These are phyloP conservation scores for Coecobrya sp. DNA, from an alignment of 2,888 invertebrate genomes.

Conservation along the genomic window DNA sequence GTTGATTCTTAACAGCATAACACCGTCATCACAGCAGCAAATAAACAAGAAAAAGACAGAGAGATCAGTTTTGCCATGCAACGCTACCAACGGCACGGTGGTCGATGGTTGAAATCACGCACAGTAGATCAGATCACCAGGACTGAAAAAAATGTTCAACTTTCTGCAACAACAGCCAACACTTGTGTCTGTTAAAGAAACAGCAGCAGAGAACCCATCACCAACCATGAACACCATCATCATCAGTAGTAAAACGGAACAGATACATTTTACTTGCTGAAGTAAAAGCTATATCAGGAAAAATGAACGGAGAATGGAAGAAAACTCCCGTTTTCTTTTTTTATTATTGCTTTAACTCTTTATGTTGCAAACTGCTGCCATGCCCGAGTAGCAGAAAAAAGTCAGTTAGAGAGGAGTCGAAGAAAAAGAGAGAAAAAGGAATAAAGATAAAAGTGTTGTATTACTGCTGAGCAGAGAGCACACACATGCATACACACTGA, in stretches of 20 bases:
- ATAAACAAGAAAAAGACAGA: background rate
- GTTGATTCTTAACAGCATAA: constrained; percentile 53
- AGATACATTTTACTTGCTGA: constrained; percentile 24
- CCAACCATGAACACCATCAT: constrained; percentile 33
- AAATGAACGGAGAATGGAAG: constrained; percentile 52
- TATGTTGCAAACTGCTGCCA: too few species aligned
- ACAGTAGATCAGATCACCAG: constrained; percentile 23
- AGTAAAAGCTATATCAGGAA: background rate
- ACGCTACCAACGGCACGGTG: background rate
- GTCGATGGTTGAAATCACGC: too few species aligned
- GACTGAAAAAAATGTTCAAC: constrained; percentile 68
- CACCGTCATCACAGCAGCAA: constrained; percentile 4
- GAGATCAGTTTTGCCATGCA: background rate
- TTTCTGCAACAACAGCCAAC: constrained; percentile 69
- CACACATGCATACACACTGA: constrained; percentile 1
- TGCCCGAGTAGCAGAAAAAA: background rate
- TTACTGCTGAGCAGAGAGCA: too few species aligned
- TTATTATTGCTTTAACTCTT: constrained; percentile 65
- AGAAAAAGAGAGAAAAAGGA: constrained; percentile 13
- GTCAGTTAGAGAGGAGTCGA: background rate
- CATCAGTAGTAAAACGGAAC: constrained; percentile 34
- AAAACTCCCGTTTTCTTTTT: constrained; percentile 57
- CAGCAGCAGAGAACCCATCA: constrained; percentile 15
- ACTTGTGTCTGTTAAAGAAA: constrained; percentile 35
- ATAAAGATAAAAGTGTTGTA: constrained; percentile 66